These are phyloP conservation scores for Cryptocheilus praepositus DNA, from an alignment of 2,888 invertebrate genomes.

Conservation along the genomic window DNA sequence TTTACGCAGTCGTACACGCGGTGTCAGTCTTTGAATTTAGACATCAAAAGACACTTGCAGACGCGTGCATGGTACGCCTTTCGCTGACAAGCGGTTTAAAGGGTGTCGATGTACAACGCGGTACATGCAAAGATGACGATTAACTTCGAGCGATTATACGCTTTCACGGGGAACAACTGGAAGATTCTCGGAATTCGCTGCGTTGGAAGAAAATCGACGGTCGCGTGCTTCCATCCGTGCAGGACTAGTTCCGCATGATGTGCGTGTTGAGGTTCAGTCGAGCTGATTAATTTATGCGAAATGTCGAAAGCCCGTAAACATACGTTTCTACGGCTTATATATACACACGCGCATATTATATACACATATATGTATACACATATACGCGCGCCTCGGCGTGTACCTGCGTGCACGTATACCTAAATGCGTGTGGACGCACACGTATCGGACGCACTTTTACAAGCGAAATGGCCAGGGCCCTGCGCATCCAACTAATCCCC, in stretches of 20 bases:
- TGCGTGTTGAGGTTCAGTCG: conserved; percentile 8
- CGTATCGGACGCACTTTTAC: conserved; percentile 59
- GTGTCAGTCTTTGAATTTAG: no score
- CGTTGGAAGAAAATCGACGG: conserved; percentile 9
- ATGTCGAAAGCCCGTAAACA: conserved; percentile 59
- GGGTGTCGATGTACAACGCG: no score
- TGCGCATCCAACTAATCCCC: conserved; percentile 66
- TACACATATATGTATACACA: conserved; percentile 1
- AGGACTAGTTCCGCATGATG: background rate
- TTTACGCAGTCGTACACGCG: no score
- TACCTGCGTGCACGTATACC: background rate
- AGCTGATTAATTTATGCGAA: conserved; percentile 60
- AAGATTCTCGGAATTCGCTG: background rate
- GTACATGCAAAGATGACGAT: no score
- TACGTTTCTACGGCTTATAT: conserved; percentile 61
- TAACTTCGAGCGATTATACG: no score
- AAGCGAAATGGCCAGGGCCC: conserved; percentile 61
- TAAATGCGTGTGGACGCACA: background rate
- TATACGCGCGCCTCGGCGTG: background rate
- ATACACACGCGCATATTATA: conserved; percentile 7
- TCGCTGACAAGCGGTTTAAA: no score
- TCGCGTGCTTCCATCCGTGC: background rate
- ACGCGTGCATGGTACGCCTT: no score
- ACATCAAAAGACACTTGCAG: no score
- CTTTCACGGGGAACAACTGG: no score